Evolutionary conservation across 2,888 invertebrate species (phyloP).

Genomic region (Latrodectus hesperus): DNA sequence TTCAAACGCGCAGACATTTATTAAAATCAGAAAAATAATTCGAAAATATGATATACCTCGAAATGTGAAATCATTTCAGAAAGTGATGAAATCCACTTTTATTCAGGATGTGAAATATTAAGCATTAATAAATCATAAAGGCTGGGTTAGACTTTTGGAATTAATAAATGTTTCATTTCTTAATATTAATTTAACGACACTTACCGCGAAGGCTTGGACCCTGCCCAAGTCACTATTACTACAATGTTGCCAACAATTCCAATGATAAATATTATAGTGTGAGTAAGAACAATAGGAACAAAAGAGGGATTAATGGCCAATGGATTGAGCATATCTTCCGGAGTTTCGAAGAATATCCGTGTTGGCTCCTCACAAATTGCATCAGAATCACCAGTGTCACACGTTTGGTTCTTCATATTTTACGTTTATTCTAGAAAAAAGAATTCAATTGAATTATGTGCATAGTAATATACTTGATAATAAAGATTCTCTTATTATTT

Average conservation of each 20-base stretch:
- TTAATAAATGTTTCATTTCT: neutral
- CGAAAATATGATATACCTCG: no score
- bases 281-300: constrained; percentile 71
- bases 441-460: neutral
- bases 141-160: no score
- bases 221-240: constrained; percentile 72
- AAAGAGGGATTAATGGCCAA: constrained; percentile 70
- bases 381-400: constrained; percentile 26
- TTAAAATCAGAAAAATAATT: no score
- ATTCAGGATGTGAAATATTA: no score
- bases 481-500: no score
- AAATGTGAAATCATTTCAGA: no score
- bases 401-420: constrained; percentile 40
- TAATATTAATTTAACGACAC: neutral
- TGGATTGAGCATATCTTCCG: constrained; percentile 72
- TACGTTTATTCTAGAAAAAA: neutral
- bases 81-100: no score
- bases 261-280: constrained; percentile 71
- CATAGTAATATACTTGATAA: no score
- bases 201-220: constrained; percentile 68
- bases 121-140: no score
- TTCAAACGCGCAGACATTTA: no score
- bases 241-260: constrained; percentile 72
- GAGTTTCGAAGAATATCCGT: constrained; percentile 64
- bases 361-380: constrained; percentile 31